Conservation (phyloP, 2,797 vertebrate genomes). For the Pterois miles region DNA sequence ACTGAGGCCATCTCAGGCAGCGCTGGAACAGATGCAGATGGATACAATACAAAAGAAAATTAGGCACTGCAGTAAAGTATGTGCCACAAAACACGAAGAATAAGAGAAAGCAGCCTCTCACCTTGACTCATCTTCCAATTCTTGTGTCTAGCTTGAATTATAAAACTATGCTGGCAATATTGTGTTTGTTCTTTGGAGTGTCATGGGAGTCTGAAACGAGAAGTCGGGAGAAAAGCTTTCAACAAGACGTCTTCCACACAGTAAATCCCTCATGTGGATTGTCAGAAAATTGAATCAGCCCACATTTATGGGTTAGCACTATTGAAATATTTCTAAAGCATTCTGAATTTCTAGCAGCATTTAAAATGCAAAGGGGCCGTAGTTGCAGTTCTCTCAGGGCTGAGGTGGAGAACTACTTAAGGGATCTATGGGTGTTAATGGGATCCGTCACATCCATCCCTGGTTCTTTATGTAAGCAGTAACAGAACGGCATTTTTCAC, state of each 20-base stretch:
- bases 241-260: conserved; percentile 52
- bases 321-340: conserved; percentile 64
- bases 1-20: background rate
- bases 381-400: conserved; percentile 46
- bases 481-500: conserved; percentile 13
- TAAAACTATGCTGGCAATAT: conserved; percentile 48
- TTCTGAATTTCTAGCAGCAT: conserved; percentile 49
- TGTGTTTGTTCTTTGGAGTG: conserved; percentile 58
- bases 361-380: conserved; percentile 59
- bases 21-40: conserved; percentile 1
- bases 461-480: conserved; percentile 40
- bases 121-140: conserved; percentile 45
- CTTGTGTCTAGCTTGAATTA: conserved; percentile 33
- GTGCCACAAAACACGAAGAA: conserved; percentile 29
- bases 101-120: background rate
- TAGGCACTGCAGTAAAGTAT: background rate
- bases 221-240: conserved; percentile 60
- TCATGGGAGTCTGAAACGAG: conserved; percentile 62
- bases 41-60: background rate
- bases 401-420: conserved; percentile 62
- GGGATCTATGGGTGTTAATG: conserved; percentile 61
- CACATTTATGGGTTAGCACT: conserved; percentile 54
- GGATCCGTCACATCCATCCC: conserved; percentile 50
- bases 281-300: conserved; percentile 71
- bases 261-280: conserved; percentile 67